A percentile compares a stretch with the other conserved stretches of the same genome.
Evolutionary conservation across 2,888 invertebrate genomes (phyloP).

Genomic region (Bunonema sp.): DNA sequence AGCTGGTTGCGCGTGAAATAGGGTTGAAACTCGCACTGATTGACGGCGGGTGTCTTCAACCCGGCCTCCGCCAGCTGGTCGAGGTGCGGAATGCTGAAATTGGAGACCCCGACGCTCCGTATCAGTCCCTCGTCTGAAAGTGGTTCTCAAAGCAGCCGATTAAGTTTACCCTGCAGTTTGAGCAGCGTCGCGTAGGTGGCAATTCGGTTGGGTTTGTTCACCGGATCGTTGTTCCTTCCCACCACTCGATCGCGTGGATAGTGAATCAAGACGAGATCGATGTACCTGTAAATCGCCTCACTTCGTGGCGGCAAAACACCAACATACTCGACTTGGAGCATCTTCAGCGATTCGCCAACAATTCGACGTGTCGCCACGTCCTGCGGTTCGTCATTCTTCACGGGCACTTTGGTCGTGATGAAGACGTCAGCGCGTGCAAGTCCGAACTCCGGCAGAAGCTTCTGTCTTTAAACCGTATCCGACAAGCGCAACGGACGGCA

Average conservation of each 20-base stretch:
- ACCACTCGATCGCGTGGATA: slow-evolving; percentile 1
- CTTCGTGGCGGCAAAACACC: too few relatives aligned
- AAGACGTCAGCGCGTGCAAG: slow-evolving; percentile 61
- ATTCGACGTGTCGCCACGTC: slow-evolving; percentile 1
- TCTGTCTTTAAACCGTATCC: slow-evolving; percentile 34
- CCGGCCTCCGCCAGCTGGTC: slow-evolving; percentile 52
- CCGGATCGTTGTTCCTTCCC: too few relatives aligned
- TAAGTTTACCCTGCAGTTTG: too few relatives aligned
- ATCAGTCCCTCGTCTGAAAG: slow-evolving; percentile 46
- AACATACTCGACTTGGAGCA: slow-evolving; percentile 2
- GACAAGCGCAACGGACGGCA: background rate
- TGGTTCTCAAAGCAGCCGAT: too few relatives aligned
- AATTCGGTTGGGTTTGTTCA: too few relatives aligned
- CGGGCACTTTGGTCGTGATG: slow-evolving; percentile 63
- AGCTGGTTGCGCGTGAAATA: slow-evolving; percentile 39
- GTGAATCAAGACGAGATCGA: slow-evolving; percentile 1
- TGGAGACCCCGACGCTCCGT: slow-evolving; percentile 64
- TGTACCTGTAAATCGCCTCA: background rate
- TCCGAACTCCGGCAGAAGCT: slow-evolving; percentile 57
- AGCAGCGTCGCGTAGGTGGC: too few relatives aligned
- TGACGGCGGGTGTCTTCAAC: slow-evolving; percentile 5
- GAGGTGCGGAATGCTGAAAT: slow-evolving; percentile 60
- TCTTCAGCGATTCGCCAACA: slow-evolving; percentile 5
- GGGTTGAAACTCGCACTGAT: slow-evolving; percentile 45
- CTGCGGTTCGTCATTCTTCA: slow-evolving; percentile 2